Evolutionary conservation across 2,113 vertebrate genomes (phyloP).

Genomic region (Oxygymnocypris stewartii): DNA sequence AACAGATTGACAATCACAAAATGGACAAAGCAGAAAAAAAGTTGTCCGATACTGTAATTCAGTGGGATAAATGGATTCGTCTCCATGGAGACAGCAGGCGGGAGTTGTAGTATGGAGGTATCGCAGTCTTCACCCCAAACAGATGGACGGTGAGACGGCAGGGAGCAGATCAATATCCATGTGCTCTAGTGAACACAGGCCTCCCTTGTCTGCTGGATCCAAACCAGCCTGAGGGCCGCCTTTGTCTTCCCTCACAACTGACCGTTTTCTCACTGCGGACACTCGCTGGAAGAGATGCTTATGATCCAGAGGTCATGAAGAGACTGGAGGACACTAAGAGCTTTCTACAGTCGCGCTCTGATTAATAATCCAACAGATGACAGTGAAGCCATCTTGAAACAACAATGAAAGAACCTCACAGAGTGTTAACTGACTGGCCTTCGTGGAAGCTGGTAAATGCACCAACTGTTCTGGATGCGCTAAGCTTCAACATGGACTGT

Average conservation of each 20-base stretch:
- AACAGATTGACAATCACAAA: conserved; percentile 24
- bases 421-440: conserved; percentile 38
- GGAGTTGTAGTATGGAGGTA: conserved; percentile 45
- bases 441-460: conserved; percentile 21
- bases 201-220: conserved; percentile 50
- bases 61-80: conserved; percentile 55
- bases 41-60: conserved; percentile 44
- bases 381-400: conserved; percentile 29
- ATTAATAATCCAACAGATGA: conserved; percentile 38
- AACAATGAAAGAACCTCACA: conserved; percentile 13
- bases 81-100: conserved; percentile 53
- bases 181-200: conserved; percentile 56
- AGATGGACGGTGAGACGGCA: conserved; percentile 56
- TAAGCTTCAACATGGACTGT: neutral
- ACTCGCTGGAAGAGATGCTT: conserved; percentile 3
- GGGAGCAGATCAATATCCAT: conserved; percentile 58
- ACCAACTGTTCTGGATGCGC: neutral
- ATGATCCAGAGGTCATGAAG: conserved; percentile 40
- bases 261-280: conserved; percentile 35
- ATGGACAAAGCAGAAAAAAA: conserved; percentile 20
- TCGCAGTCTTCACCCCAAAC: conserved; percentile 50
- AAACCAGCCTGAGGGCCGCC: conserved; percentile 45
- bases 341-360: conserved; percentile 35
- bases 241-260: conserved; percentile 49
- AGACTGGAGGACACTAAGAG: conserved; percentile 47